Conservation (phyloP, 2,888 invertebrate genomes). For the Gerosis bhagava region DNA sequence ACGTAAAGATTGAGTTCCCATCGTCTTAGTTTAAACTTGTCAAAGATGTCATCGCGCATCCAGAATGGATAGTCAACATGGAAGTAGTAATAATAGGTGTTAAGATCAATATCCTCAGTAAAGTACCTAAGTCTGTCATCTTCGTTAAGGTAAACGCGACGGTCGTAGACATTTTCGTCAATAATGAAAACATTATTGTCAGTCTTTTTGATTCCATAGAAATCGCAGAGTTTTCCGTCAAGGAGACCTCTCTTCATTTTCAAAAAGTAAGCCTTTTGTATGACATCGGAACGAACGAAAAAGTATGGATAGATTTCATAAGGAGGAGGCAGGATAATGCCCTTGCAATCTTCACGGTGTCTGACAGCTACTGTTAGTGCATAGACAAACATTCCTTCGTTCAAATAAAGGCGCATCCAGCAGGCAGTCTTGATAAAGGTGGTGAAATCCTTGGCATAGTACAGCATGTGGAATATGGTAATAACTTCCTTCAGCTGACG, state of each 20-base stretch:
- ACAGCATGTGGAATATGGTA: slow-evolving; percentile 75
- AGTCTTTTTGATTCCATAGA: slow-evolving; percentile 74
- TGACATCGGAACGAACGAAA: slow-evolving; percentile 86
- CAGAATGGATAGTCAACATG: slow-evolving; percentile 84
- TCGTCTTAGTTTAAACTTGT: slow-evolving; percentile 56
- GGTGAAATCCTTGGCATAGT: slow-evolving; percentile 76
- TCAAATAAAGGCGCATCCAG: slow-evolving; percentile 76
- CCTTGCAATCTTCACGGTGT: slow-evolving; percentile 75
- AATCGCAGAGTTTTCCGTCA: slow-evolving; percentile 74
- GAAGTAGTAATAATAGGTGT: slow-evolving; percentile 84
- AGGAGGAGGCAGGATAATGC: slow-evolving; percentile 77
- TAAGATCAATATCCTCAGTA: slow-evolving; percentile 85
- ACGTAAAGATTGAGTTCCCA: slow-evolving; percentile 80
- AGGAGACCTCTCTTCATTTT: slow-evolving; percentile 74
- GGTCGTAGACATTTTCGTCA: slow-evolving; percentile 85
- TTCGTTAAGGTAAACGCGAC: slow-evolving; percentile 71
- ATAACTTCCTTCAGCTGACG: slow-evolving; percentile 76
- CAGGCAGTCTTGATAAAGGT: slow-evolving; percentile 74
- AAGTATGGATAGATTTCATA: slow-evolving; percentile 85
- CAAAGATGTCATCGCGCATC: slow-evolving; percentile 70
- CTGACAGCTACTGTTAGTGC: slow-evolving; percentile 72
- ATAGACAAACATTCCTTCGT: slow-evolving; percentile 82
- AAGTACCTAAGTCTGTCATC: slow-evolving; percentile 84
- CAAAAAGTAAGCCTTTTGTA: slow-evolving; percentile 78
- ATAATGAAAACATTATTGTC: slow-evolving; percentile 82